Evolutionary conservation across 2,797 vertebrate species (phyloP), one percentile per base, ranked within the genome.

Genomic region (Borostomias antarcticus): DNA sequence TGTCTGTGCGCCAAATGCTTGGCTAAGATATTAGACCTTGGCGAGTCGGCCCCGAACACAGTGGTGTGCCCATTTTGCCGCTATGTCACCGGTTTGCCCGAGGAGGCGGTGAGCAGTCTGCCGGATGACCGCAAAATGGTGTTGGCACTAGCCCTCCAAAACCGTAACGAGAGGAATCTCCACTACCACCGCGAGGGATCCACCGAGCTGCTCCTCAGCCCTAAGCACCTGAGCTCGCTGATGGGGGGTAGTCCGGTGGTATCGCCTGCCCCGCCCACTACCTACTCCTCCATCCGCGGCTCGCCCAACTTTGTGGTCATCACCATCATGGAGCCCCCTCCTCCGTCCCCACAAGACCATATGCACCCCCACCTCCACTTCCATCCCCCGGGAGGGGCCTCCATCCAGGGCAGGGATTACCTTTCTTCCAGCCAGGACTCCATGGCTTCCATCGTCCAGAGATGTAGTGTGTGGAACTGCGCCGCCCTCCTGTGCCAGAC

Each of bases 51-150:
- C 0, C 93, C 93, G 0, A 88, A 91, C 7, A 85, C 90, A 17
- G 92, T 96, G 2, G 92, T 96, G 30, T 99, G 97, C 68, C 97
- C 97, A 0, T 99, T 99, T 82, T 99, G 97, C 81, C 94, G 97
- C 77, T 95, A 91, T 7, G 82, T 94, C 77, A 98, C 96, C 0
- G 88, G 91, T 45, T 86, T 98, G 72, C 92, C 93, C 0, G 92
- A 93, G 0, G 94, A 95, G 3, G 91, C 92, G 0, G 92, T 92
- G 4, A 87, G 82, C 58, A 92, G 92, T 77, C 91, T 98, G 68
- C 95, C 97, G 0, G 97, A 99, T 3, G 95, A 98, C 87, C 91
- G 93, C 83, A 94, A 95, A 80, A 91, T 98, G 83, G 88, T 96
- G 17, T 77, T 94, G 0, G 92, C 86, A 47, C 88, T 98, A 82